A percentile compares a stretch with the other conserved stretches of the same genome.
Conservation (phyloP, 2,888 invertebrate species). For the Toxonevra muliebris region DNA sequence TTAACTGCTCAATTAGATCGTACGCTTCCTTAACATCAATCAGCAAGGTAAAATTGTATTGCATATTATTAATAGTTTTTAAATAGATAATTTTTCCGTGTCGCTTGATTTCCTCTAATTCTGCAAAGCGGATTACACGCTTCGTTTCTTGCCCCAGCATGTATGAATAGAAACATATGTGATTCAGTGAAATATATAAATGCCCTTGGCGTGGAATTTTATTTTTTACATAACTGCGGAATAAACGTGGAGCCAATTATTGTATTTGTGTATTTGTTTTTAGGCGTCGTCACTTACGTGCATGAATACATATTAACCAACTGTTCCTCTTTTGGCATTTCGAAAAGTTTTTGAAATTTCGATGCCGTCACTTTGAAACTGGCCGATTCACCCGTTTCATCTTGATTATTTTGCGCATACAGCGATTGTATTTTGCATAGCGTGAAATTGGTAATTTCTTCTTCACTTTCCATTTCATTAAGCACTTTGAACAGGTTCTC, state of each 20-base stretch:
- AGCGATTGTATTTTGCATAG: constrained; percentile 96
- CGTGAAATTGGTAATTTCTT: constrained; percentile 95
- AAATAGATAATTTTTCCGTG: constrained; percentile 86
- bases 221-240: constrained; percentile 87
- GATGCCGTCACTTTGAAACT: constrained; percentile 82
- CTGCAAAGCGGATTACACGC: constrained; percentile 80
- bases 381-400: constrained; percentile 60
- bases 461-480: constrained; percentile 90
- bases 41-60: constrained; percentile 93
- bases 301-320: constrained; percentile 94
- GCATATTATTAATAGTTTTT: constrained; percentile 80
- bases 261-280: background rate
- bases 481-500: constrained; percentile 85
- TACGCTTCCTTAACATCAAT: constrained; percentile 89
- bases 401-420: constrained; percentile 74
- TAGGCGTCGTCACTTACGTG: constrained; percentile 71
- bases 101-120: constrained; percentile 78
- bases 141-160: constrained; percentile 91
- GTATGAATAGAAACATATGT: constrained; percentile 95
- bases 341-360: constrained; percentile 87
- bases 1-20: constrained; percentile 91
- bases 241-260: background rate
- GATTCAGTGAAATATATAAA: constrained; percentile 96
- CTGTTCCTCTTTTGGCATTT: constrained; percentile 92
- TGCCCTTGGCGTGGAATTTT: constrained; percentile 95